A percentile compares a stretch with the other conserved stretches of the same genome.
phyloP scores from a whole-genome alignment of 1,140 invertebrate genomes.

The Ladona fulva region DNA sequence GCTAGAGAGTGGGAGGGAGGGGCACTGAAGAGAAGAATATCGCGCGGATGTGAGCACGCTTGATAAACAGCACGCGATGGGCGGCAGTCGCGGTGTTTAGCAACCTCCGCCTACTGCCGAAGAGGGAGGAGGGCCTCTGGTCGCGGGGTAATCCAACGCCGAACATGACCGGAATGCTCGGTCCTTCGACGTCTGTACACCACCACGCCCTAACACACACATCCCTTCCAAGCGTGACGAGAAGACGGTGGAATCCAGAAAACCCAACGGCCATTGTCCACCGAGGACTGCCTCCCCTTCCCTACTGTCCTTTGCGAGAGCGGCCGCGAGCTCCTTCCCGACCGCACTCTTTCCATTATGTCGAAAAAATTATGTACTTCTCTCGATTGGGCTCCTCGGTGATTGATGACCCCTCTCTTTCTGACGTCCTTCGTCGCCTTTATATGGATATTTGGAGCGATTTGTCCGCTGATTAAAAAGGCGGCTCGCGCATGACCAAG shows the following conservation, averaged over 20 bases:
- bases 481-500: too few species aligned
- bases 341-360: too few species aligned
- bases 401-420: too few species aligned
- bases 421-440: too few species aligned
- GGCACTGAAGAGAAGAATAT: not conserved
- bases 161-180: not conserved
- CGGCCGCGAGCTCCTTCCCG: too few species aligned
- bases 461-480: too few species aligned
- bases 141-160: not conserved
- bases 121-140: too few species aligned
- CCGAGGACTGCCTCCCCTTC: not conserved
- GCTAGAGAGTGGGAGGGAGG: not conserved
- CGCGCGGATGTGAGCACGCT: not conserved
- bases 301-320: not conserved
- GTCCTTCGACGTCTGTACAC: not conserved
- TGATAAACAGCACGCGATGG: not conserved
- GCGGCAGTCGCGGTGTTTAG: not conserved
- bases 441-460: too few species aligned
- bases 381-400: too few species aligned
- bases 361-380: too few species aligned
- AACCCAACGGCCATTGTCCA: not conserved
- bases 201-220: not conserved
- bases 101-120: not conserved
- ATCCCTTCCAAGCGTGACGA: not conserved
- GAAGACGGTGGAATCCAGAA: not conserved